Base-by-base conservation (phyloP, 2,888 invertebrate genomes). In the Eupithecia subfuscata region DNA sequence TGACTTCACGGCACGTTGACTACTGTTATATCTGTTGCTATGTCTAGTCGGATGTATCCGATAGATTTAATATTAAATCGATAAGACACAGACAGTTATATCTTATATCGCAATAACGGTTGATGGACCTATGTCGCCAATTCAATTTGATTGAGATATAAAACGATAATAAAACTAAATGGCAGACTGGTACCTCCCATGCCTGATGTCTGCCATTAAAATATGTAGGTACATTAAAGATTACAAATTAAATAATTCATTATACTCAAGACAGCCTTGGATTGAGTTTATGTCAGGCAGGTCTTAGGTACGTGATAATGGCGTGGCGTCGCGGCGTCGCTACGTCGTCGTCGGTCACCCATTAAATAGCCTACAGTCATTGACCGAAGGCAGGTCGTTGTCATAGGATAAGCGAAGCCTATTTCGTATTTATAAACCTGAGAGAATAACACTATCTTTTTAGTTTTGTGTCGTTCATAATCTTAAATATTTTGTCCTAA, bases 261-360 rank as follows among this genome's bases (percentile, higher is more conserved):
- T 56, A 11, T 0, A 56, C n/a, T 22, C n/a, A 56, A 22, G 52
- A 56, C 11, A 56, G 22, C 52, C 22, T 52, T 52, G n/a, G 52
- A 52, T n/a, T n/a, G n/a, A 18, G 52, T 52, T 52, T n/a, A 52
- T n/a, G 52, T n/a, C 22, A 2, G 52, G 9, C 22, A 2, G 52
- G 9, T 52, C 22, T 60, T 25, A 34, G 5, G 2, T 2, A 60
- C 12, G 12, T 60, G 60, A 14, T 25, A 30, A 56, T 56, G 56
- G 60, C 14, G 4, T 22, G 60, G 25, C 52, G 52, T 5, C 14
- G 52, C n/a, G 52, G 37, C 37, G 37, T 37, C 37, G 30, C 30
- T 30, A n/a, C 11, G 52, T 2, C 60, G 74, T 69, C n/a, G 73
- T 68, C 77, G 84, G 84, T 82, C 83, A 84, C 86, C 18, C 75